These are phyloP conservation scores for Tachina fera DNA, from an alignment of 2,888 invertebrate genomes.

Conservation along the genomic window DNA sequence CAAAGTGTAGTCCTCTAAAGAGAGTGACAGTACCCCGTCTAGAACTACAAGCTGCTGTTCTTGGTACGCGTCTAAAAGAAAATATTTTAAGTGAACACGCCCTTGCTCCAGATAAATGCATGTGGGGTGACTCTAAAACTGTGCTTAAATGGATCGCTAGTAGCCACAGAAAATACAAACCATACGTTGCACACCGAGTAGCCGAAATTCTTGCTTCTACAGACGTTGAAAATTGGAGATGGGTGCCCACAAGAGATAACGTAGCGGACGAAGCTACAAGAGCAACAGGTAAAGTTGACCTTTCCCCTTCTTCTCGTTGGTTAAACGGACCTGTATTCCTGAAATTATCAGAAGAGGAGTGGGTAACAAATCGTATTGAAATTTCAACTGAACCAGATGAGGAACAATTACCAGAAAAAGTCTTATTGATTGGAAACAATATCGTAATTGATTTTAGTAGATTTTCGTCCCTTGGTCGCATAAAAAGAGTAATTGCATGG, in stretches of 20 bases:
- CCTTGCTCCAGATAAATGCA: neutral
- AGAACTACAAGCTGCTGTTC: too few relatives aligned
- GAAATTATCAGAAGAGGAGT: constrained; percentile 25
- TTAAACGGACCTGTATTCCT: constrained; percentile 30
- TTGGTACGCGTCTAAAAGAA: constrained; percentile 2
- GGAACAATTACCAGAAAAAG: too few relatives aligned
- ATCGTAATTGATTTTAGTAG: too few relatives aligned
- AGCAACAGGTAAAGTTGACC: constrained; percentile 4
- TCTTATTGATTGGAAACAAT: too few relatives aligned
- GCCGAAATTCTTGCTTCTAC: constrained; percentile 11
- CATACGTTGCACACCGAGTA: constrained; percentile 3
- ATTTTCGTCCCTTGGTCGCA: too few relatives aligned
- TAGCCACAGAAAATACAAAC: constrained; percentile 3
- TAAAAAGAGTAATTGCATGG: too few relatives aligned
- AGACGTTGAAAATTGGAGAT: neutral
- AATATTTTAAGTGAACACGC: constrained; percentile 19
- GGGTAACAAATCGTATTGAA: constrained; percentile 17
- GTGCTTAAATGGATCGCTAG: neutral
- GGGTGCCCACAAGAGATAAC: neutral
- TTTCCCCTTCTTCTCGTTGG: constrained; percentile 37
- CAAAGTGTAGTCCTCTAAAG: neutral
- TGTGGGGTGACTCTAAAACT: neutral
- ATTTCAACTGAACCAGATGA: too few relatives aligned
- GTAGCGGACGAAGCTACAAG: neutral
- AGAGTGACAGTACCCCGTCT: neutral